Evolutionary conservation across 2,797 vertebrate species (phyloP), one percentile per base, ranked within the genome.

Genomic region (Clarias fuscus): DNA sequence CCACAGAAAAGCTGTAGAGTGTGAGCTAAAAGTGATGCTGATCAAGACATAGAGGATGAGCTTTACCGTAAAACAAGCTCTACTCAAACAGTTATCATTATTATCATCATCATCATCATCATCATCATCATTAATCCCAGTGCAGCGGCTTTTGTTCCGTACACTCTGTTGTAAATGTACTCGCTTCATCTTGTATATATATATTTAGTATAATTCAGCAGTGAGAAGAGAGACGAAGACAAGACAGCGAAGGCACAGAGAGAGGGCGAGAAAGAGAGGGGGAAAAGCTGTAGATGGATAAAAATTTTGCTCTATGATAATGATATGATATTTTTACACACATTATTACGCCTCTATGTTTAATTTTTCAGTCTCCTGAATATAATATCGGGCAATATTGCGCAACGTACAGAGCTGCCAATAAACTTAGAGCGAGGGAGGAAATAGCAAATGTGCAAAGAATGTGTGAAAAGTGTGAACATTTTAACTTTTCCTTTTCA

Each of bases 391-490:
- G n/a, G 64, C n/a, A 33, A 20, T 3, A 53, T 22, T 13, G 43
- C 37, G 40, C 62, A 70, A 24, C 1, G 65, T 27, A 65, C 61
- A 27, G 37, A 65, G 37, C 61, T 82, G 81, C 48, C 81, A 70
- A 70, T 56, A 82, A 67, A 65, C 62, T 37, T 22, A 68, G 10
- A 11, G 22, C 53, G n/a, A 30, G 18, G n/a, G 61, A 18, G 11
- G 14, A 6, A 11, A 22, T 68, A 68, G 37, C 6, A 4, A 27
- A 11, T 65, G n/a, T 67, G 62, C 15, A 18, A 43, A 24, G 40
- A 64, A 67, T 5, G 62, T 30, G 61, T 27, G 24, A 27, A 82
- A 82, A 67, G 80, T 82, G 80, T 68, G 62, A 70, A 65, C 53
- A 67, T 37, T 2, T 14, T 65, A 65, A 67, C 48, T 70, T 58